A percentile compares a stretch with the other conserved stretches of the same genome.
These are phyloP conservation scores for Galago senegalensis DNA, from an alignment of 2,797 vertebrate species.

Conservation along the genomic window DNA sequence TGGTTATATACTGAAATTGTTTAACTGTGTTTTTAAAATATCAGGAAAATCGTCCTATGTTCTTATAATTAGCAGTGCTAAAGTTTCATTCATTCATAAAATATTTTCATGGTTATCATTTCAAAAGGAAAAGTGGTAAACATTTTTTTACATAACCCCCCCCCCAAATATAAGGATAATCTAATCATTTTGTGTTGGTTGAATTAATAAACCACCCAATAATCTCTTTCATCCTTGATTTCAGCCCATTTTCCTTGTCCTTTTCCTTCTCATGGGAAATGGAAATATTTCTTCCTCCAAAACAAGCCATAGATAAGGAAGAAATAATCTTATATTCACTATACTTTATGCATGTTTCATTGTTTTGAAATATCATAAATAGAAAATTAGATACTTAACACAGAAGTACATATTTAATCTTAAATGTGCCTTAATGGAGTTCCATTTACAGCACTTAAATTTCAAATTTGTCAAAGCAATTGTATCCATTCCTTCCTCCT, in stretches of 20 bases:
- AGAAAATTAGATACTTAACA: neutral
- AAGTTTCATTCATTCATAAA: neutral
- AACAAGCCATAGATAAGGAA: neutral
- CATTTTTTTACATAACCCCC: neutral
- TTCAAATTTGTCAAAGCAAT: neutral
- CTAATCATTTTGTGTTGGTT: neutral
- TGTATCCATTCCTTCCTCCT: neutral
- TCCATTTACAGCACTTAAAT: neutral
- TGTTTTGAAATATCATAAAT: neutral
- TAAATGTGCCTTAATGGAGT: rapidly evolving
- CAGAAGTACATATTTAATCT: neutral
- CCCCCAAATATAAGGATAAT: too few relatives aligned
- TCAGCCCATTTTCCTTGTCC: neutral
- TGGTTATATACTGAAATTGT: neutral
- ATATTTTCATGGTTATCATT: neutral
- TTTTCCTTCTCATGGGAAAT: neutral
- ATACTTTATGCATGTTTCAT: neutral
- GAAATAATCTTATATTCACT: neutral
- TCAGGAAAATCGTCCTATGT: neutral
- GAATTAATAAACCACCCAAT: neutral
- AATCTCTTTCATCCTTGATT: neutral
- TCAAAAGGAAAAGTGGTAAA: neutral
- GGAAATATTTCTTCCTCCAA: neutral
- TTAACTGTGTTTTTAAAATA: neutral
- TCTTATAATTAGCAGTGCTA: too few relatives aligned